phyloP scores from a whole-genome alignment of 2,113 vertebrate species.

The Eira barbara region DNA sequence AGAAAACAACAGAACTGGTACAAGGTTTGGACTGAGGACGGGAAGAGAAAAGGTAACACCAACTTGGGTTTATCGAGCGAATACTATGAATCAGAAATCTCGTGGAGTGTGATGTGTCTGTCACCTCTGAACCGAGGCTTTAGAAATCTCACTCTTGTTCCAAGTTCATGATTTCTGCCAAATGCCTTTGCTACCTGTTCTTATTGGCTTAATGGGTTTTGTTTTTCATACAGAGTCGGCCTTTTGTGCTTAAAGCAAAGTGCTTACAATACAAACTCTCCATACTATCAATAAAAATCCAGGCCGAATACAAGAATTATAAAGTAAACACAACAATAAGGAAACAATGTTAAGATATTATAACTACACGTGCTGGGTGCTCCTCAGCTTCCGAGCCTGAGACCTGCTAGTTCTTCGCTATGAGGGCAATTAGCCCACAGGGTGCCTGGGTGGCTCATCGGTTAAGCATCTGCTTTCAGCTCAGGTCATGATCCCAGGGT shows the following conservation, averaged over 20 bases:
- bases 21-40: too few species aligned
- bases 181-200: neutral
- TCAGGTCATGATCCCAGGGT: too few species aligned
- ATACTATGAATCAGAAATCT: too few species aligned
- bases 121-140: neutral
- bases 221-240: neutral
- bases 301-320: neutral
- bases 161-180: neutral
- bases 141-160: too few species aligned
- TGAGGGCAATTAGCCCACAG: neutral
- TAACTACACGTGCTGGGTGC: neutral
- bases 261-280: neutral
- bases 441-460: too few species aligned
- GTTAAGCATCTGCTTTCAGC: too few species aligned
- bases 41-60: neutral
- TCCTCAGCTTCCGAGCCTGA: neutral
- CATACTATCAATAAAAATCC: neutral
- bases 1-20: neutral
- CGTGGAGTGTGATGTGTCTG: rapidly evolving
- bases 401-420: neutral
- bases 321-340: neutral
- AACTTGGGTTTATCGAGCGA: neutral
- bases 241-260: neutral
- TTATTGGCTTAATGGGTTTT: neutral
- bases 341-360: neutral